phyloP scores from a whole-genome alignment of 1,140 invertebrate genomes.

The Dendrolimus punctatus region DNA sequence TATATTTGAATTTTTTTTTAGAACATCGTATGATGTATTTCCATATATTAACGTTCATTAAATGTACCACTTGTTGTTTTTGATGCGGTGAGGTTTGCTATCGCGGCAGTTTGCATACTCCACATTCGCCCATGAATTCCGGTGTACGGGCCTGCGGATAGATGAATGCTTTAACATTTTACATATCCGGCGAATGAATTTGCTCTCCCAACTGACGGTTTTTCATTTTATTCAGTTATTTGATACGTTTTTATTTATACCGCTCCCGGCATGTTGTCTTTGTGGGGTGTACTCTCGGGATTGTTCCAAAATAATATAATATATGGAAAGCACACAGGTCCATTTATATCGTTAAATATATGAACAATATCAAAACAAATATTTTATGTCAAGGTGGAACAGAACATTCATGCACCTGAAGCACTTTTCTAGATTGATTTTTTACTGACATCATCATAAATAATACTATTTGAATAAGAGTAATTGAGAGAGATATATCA shows the following conservation, averaged over 20 bases:
- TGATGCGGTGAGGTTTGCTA: constrained; percentile 56
- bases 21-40: constrained; percentile 39
- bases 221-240: constrained; percentile 60
- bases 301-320: constrained; percentile 34
- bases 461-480: no score
- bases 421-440: no score
- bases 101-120: constrained; percentile 57
- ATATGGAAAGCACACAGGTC: constrained; percentile 1
- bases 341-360: no score
- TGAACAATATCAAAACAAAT: no score
- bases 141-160: constrained; percentile 51
- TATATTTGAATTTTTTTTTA: no score
- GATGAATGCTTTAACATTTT: constrained; percentile 70
- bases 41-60: constrained; percentile 70
- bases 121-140: constrained; percentile 65
- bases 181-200: constrained; percentile 70
- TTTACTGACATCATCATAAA: no score
- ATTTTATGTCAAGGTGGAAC: no score
- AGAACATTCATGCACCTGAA: no score
- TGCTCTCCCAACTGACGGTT: constrained; percentile 48
- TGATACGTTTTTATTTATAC: constrained; percentile 56
- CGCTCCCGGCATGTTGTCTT: constrained; percentile 28
- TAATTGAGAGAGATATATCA: no score
- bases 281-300: constrained; percentile 23
- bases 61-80: constrained; percentile 58